Conservation (phyloP, 2,113 vertebrate species). For the Hydrochoerus hydrochaeris region DNA sequence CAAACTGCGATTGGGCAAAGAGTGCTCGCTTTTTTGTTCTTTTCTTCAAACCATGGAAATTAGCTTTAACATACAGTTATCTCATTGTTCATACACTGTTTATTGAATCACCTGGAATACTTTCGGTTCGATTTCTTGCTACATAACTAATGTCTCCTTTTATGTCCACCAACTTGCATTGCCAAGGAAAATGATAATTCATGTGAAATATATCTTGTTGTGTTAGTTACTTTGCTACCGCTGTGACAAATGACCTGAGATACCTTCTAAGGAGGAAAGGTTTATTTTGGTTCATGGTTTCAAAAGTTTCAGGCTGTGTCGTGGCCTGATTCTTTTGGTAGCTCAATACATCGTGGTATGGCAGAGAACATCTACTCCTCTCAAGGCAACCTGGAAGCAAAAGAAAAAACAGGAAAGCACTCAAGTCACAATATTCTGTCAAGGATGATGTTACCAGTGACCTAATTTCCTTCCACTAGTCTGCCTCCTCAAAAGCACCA, state of each 20-base stretch:
- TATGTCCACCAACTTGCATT: neutral
- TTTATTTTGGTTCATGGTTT: neutral
- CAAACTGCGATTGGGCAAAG: neutral
- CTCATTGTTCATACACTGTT: neutral
- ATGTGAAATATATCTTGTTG: neutral
- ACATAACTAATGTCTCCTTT: neutral
- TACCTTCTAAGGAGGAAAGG: neutral
- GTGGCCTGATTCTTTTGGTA: neutral
- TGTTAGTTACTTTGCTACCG: neutral
- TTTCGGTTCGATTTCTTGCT: slow-evolving; percentile 11
- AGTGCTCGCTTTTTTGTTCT: neutral
- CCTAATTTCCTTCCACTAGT: too few relatives aligned
- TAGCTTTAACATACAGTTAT: neutral
- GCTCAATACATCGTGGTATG: neutral
- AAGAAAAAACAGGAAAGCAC: neutral
- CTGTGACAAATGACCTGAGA: neutral
- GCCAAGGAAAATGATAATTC: neutral
- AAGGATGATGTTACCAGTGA: neutral
- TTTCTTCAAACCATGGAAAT: neutral
- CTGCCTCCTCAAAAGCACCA: neutral
- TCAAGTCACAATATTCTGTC: neutral
- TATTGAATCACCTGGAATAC: neutral
- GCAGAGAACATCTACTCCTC: neutral
- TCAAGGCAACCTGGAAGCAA: neutral
- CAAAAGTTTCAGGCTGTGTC: neutral